Base-by-base conservation (phyloP, 2,888 invertebrate genomes). In the Schizaphis graminum region DNA sequence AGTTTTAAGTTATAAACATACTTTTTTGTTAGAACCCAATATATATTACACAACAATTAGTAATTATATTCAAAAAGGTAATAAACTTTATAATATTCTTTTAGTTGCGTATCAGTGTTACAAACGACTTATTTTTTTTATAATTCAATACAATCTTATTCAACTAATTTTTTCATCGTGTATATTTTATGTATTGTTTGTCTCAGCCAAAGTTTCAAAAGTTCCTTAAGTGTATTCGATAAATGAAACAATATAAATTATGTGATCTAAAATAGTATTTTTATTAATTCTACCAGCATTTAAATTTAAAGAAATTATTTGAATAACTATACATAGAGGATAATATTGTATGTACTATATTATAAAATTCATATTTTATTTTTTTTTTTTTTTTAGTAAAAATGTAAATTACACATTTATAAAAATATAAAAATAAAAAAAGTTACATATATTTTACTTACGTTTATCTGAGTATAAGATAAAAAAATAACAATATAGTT, bases 201-300 rank as follows among this genome's bases (percentile, higher is more conserved):
- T 92, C 87, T 92, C 87, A 49, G 26, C 61, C 13, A 61, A 92
- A 86, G 86, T 92, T 92, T 92, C 87, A 87, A 88, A 92, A 92
- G 28, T 53, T 41, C 26, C 67, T 67, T 67, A 5, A 67, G 67
- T 28, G 53, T 53, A 67, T 67, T 44, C 61, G 61, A 8, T 35
- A 92, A 92, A 88, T 41, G 8, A 92, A 61, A 92, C 92, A 67
- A 92, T 87, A 88, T 5, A 11, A 44, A 11, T 41, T 84, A 53
- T 90, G 84, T 21, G n/a, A 47, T 85, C 41, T 56, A 44, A 84
- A 91, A 28, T 41, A 56, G 28, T 11, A 24, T 44, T 49, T 61
- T 67, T 49, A 67, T 90, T 90, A 77, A 49, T 49, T 26, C 21
- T 88, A 35, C 35, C 16, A 21, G 21, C n/a, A 61, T 44, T 21